Percentiles rank a stretch among this genome's conserved stretches.
Evolutionary conservation across 2,113 vertebrate genomes (phyloP).

Genomic region (Azemiops feae): DNA sequence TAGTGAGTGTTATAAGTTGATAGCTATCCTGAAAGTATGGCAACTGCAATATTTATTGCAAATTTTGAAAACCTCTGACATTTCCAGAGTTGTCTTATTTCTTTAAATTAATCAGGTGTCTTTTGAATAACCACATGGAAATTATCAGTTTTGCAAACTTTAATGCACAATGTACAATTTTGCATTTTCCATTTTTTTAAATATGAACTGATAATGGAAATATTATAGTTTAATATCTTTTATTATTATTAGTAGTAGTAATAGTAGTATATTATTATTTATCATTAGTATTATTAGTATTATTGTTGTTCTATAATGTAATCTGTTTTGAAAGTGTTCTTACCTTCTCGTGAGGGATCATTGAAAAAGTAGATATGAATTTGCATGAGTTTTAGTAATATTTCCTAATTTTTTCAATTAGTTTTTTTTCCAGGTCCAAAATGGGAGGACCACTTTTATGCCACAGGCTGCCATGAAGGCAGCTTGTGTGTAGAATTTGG

Average conservation of each 20-base stretch:
- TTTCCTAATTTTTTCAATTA: background rate
- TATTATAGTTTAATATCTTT: background rate
- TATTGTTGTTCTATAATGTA: background rate
- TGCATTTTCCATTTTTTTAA: background rate
- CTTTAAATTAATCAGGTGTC: background rate
- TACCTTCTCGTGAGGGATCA: background rate
- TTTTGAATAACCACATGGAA: background rate
- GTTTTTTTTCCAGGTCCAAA: constrained; percentile 44
- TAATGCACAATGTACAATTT: background rate
- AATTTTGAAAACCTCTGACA: background rate
- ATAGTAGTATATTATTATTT: background rate
- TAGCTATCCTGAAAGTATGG: background rate
- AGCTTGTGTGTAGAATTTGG: constrained; percentile 66
- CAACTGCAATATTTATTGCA: background rate
- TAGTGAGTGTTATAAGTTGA: background rate
- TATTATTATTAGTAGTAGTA: background rate
- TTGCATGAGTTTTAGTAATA: background rate
- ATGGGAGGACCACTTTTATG: constrained; percentile 51
- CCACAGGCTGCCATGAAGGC: constrained; percentile 62
- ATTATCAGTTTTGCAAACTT: background rate
- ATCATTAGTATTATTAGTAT: background rate
- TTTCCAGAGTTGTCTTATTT: background rate
- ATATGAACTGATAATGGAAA: background rate
- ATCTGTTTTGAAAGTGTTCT: background rate
- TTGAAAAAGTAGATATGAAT: background rate